Evolutionary conservation across 2,888 invertebrate genomes (phyloP).

Genomic region (Venustoraphidia nigricollis): DNA sequence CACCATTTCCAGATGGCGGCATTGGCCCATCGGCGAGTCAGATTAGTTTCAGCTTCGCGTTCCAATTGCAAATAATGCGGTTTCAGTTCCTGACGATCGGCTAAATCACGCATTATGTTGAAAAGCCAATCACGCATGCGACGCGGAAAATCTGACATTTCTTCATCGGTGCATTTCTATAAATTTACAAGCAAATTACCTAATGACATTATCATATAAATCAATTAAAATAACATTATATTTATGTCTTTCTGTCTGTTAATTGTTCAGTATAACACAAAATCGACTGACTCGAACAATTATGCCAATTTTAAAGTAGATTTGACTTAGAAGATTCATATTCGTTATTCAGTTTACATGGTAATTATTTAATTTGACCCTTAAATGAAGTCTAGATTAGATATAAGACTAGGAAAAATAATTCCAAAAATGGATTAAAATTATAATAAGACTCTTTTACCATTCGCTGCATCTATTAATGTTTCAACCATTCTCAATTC

Average conservation of each 20-base stretch:
- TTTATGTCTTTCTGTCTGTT: background rate
- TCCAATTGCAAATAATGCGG: slow-evolving; percentile 75
- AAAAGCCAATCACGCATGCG: slow-evolving; percentile 98
- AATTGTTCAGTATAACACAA: background rate
- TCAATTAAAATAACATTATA: slow-evolving; percentile 1
- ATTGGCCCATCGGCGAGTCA: slow-evolving; percentile 72
- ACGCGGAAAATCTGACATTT: slow-evolving; percentile 87
- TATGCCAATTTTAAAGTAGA: too few species aligned
- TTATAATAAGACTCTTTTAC: too few species aligned
- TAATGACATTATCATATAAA: background rate
- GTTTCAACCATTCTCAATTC: too few species aligned
- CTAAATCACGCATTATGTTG: slow-evolving; percentile 91
- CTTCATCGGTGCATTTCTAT: slow-evolving; percentile 65
- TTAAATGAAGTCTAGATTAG: too few species aligned
- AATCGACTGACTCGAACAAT: too few species aligned
- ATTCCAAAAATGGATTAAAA: too few species aligned
- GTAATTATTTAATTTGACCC: too few species aligned
- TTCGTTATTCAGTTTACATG: too few species aligned
- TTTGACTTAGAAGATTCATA: too few species aligned
- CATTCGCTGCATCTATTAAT: too few species aligned
- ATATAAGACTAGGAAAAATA: too few species aligned
- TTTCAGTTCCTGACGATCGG: slow-evolving; percentile 70
- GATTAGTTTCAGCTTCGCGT: slow-evolving; percentile 74
- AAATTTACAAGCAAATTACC: slow-evolving; percentile 6
- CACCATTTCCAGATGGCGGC: slow-evolving; percentile 99